phyloP scores from a whole-genome alignment of 2,888 invertebrate species.

The Aporophyla lueneburgensis region DNA sequence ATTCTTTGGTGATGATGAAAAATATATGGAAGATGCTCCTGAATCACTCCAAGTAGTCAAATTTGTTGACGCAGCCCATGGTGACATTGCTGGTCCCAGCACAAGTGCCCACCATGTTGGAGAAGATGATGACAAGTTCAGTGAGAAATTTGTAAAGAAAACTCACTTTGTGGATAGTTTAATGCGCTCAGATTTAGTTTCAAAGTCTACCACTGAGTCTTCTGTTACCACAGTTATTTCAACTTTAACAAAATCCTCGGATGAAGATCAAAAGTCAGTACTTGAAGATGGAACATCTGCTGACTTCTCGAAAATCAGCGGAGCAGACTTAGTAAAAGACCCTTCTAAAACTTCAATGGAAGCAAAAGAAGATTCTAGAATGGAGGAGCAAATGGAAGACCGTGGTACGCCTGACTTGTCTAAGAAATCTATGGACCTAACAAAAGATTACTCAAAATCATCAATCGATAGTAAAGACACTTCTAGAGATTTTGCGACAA shows the following conservation, averaged over 20 bases:
- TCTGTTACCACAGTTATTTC: conserved; percentile 88
- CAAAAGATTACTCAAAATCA: conserved; percentile 88
- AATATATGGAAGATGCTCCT: conserved; percentile 73
- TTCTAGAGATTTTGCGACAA: conserved; percentile 88
- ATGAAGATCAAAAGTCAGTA: conserved; percentile 87
- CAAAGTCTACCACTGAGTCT: conserved; percentile 88
- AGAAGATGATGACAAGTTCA: conserved; percentile 72
- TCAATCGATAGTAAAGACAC: conserved; percentile 89
- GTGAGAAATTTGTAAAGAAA: conserved; percentile 76
- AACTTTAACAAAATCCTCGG: conserved; percentile 87
- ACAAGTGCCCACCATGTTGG: conserved; percentile 70
- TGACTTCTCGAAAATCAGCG: conserved; percentile 88
- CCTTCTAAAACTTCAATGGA: conserved; percentile 86
- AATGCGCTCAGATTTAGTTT: conserved; percentile 81
- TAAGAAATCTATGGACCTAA: conserved; percentile 87
- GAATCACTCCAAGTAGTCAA: conserved; percentile 68
- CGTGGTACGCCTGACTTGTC: conserved; percentile 87
- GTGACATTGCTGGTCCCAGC: conserved; percentile 67
- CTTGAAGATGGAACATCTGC: conserved; percentile 87
- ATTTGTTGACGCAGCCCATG: conserved; percentile 63
- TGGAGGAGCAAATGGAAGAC: conserved; percentile 84
- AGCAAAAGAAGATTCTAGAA: conserved; percentile 82
- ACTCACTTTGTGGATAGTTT: conserved; percentile 81
- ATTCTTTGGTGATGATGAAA: conserved; percentile 83
- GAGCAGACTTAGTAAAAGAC: conserved; percentile 86